Evolutionary conservation across 92 coral and sea anemone genomes (phyloP), one percentile per base, ranked within the genome.

Genomic region (Epizoanthus illoricatus): DNA sequence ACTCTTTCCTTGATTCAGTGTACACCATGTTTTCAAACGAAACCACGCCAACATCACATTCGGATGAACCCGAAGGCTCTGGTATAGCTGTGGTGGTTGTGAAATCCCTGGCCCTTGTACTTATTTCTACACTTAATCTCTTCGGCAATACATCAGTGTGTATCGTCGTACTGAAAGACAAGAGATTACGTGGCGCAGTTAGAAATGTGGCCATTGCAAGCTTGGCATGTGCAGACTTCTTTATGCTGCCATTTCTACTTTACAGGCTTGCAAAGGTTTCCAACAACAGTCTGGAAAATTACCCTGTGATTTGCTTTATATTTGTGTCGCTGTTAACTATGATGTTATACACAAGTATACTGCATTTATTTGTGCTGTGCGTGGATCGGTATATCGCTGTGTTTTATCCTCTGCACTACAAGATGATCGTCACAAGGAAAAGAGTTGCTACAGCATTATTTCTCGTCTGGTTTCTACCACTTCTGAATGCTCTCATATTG

Each of bases 151-250:
- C 62, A 19, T 49, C 76, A 12, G 76, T 72, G 13, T 72, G 76
- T 24, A 20, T 72, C 58, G 76, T 72, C 28, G 76, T 72, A 20
- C 60, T 59, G 55, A 72, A 72, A n/a, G 23, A 72, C 58, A 72
- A 59, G 40, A 72, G 60, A 12, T 45, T 72, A 49, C 62, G 76
- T n/a, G 5, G 28, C 8, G 60, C 60, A 21, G 59, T 47, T 10
- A 19, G 76, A 47, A 72, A 72, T 19, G 20, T 11, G 58, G 76
- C 62, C 13, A 52, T 72, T 40, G 76, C 76, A 21, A 72, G 76
- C 20, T 47, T 72, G 40, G 76, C 76, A 52, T 72, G 76, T 28
- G 36, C 76, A 17, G 76, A 72, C 55, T 47, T 72, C 4, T 47
- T 52, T 39, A 45, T 72, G 76, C 39, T 72, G 11, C 76, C 76